Evolutionary conservation across 2,888 invertebrate species (phyloP), one percentile per base, ranked within the genome.

Genomic region (Drosophila neotestacea): DNA sequence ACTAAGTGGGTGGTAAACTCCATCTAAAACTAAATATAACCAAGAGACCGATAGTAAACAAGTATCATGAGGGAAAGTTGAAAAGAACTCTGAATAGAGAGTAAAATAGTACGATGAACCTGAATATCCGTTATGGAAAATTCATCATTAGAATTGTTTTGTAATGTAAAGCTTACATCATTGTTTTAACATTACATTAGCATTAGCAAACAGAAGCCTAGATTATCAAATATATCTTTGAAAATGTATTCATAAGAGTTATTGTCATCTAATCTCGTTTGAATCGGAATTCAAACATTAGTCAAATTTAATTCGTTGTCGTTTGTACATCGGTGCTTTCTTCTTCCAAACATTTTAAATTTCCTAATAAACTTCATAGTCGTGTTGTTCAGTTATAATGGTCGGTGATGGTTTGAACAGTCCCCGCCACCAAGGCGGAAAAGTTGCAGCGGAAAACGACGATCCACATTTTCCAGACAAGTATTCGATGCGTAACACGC

Each of bases 361-460:
- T 39, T 30, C 4, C 0, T 28, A 4, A 10, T 9, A 13, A 55
- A 10, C 6, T 4, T 1, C 5, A 9, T 13, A 51, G 6, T 28
- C 28, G 2, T 13, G 13, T 52, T 30, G 10, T 4, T 22, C 10
- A 9, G 2, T 34, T 6, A 41, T 7, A 44, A 68, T 71, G 74
- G 88, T 85, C 6, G 74, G 85, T 1, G 83, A 84, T 58, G 84
- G 84, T 7, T 52, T 88, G 6, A 85, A 85, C 22, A 80, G 81
- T 56, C 84, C 84, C 0, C 70, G 84, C 5, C 34, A 27, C 16
- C 87, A 86, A 38, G 75, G 84, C 9, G 75, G 79, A 2, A 59
- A 56, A 16, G 2, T n/a, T 0, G 16, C 3, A 0, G 0, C 7
- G 0, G 16, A 41, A 0, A 51, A 60, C 0, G 22, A n/a, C 6